A percentile compares a stretch with the other conserved stretches of the same genome.
Conservation (phyloP, 2,113 vertebrate genomes). For the Sprattus sprattus region DNA sequence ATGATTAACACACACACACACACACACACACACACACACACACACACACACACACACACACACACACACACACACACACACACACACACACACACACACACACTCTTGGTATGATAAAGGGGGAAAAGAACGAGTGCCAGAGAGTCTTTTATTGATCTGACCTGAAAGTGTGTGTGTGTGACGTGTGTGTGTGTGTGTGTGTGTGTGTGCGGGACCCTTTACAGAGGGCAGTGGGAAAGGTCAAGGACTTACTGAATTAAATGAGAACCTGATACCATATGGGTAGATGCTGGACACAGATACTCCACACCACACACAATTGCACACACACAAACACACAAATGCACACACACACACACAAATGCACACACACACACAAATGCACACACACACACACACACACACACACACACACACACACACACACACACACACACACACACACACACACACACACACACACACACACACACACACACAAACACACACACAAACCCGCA, state of each 20-base stretch:
- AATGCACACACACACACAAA: neutral
- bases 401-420: neutral
- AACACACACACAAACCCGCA: no score
- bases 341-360: neutral
- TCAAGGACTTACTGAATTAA: conserved; percentile 31
- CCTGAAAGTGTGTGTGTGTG: no score
- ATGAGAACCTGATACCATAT: conserved; percentile 25
- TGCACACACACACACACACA: neutral
- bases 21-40: no score
- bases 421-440: neutral
- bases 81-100: no score
- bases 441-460: neutral
- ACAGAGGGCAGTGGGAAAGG: conserved; percentile 22
- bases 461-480: neutral
- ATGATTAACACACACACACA: no score
- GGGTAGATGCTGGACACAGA: conserved; percentile 6
- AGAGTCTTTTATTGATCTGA: conserved; percentile 27
- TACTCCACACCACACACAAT: neutral
- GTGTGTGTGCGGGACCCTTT: no score
- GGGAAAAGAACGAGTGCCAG: neutral
- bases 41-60: no score
- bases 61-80: no score
- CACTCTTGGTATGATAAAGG: neutral
- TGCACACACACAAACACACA: neutral
- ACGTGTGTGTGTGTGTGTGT: no score